Base-by-base conservation (phyloP, 2,888 invertebrate species). In the Prenolepis imparis region DNA sequence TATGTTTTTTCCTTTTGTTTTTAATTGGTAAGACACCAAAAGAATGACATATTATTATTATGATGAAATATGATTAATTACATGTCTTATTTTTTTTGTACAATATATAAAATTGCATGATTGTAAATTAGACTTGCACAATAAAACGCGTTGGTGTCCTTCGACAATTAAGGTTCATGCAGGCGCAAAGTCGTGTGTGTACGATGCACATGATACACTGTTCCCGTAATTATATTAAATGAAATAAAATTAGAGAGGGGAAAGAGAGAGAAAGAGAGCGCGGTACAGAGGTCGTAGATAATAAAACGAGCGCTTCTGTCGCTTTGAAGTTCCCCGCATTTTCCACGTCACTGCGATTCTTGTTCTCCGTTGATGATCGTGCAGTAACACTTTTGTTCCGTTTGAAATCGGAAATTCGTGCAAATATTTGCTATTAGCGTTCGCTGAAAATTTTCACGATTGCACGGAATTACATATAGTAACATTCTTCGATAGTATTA, bases 221-320 rank as follows among this genome's bases (percentile, higher is more conserved):
- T 18, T 32, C 63, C 68, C 67, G 80, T 86, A 86, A 86, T 86
- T 85, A 85, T 85, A 85, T 87, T 85, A 87, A 85, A 87, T 73
- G 73, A 73, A 83, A 83, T 83, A 78, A 78, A 87, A 78, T 83
- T 83, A 82, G 83, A 78, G 70, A 52, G 48, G 28, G 15, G 41
- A 41, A 11, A 15, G 44, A 44, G 3, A 44, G 64, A 36, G 36
- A 41, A 15, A 66, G 12, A 48, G 59, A n/a, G n/a, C 48, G n/a
- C 21, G n/a, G 48, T 52, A 72, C 59, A 68, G 44, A 63, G 66
- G 59, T 48, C 39, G 72, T 70, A 63, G 74, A 74, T 75, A 70
- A 81, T 83, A 80, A 75, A 85, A 74, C 86, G 75, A 74, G 59
- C 63, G 64, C 24, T 67, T 61, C 39, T 59, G 73, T 68, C 74